A percentile compares a stretch with the other conserved stretches of the same genome.
These are phyloP conservation scores for Cataglyphis albicans DNA, from an alignment of 2,888 invertebrate species.

Conservation along the genomic window DNA sequence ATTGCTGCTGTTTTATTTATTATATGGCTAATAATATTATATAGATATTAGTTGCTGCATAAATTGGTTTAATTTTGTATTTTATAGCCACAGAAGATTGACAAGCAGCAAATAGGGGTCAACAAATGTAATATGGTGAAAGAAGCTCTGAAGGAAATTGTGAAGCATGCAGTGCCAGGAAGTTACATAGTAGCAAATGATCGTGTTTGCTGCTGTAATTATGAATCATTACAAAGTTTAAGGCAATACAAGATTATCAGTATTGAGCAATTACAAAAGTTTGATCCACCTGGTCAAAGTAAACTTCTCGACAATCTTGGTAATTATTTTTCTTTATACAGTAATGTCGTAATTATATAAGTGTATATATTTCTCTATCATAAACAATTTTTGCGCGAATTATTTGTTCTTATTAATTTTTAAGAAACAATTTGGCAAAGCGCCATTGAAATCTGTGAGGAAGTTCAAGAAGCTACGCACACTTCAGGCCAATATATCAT, in stretches of 20 bases:
- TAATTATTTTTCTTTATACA: slow-evolving; percentile 71
- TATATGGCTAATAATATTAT: background rate
- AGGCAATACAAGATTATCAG: slow-evolving; percentile 84
- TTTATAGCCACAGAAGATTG: slow-evolving; percentile 75
- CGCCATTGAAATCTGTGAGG: slow-evolving; percentile 88
- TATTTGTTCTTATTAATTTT: slow-evolving; percentile 80
- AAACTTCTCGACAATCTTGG: slow-evolving; percentile 85
- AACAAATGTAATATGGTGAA: slow-evolving; percentile 82
- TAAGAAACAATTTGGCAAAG: slow-evolving; percentile 90
- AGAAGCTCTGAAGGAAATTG: slow-evolving; percentile 84
- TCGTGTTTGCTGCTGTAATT: slow-evolving; percentile 83
- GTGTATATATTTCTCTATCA: background rate
- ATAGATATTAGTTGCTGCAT: background rate
- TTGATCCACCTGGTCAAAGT: slow-evolving; percentile 85
- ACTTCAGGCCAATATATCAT: slow-evolving; percentile 83
- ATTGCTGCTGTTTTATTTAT: background rate
- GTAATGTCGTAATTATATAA: background rate
- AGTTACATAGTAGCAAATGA: slow-evolving; percentile 85
- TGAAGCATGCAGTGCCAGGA: slow-evolving; percentile 82
- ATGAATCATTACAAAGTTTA: slow-evolving; percentile 81
- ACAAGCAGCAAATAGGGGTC: slow-evolving; percentile 71
- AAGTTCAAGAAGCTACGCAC: slow-evolving; percentile 86
- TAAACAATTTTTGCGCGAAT: background rate
- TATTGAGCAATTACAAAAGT: slow-evolving; percentile 85
- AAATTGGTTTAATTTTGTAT: slow-evolving; percentile 24